phyloP scores from a whole-genome alignment of 2,113 vertebrate genomes.

The Oreochromis spilurus region DNA sequence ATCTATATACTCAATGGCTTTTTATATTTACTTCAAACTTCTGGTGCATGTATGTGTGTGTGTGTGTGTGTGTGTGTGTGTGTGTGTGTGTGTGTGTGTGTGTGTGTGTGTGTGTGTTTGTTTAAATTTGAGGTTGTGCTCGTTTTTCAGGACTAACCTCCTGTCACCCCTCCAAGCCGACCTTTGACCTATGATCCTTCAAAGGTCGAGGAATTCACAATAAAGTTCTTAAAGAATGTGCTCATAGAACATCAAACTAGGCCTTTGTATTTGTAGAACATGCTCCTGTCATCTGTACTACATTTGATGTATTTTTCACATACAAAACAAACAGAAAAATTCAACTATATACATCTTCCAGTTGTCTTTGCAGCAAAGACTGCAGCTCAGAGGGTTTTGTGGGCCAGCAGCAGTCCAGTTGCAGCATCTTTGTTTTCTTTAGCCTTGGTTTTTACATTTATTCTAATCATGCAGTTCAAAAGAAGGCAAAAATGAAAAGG shows the following conservation, averaged over 20 bases:
- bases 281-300: slow-evolving; percentile 77
- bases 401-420: slow-evolving; percentile 46
- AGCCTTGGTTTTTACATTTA: slow-evolving; percentile 41
- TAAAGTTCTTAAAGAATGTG: slow-evolving; percentile 72
- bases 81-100: background rate
- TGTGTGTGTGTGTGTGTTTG: background rate
- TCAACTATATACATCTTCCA: slow-evolving; percentile 76
- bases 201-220: slow-evolving; percentile 72
- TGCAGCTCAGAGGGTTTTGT: slow-evolving; percentile 1
- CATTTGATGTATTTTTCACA: slow-evolving; percentile 66
- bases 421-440: slow-evolving; percentile 42
- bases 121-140: slow-evolving; percentile 21
- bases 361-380: slow-evolving; percentile 47
- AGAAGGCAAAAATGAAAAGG: slow-evolving; percentile 38
- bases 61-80: background rate
- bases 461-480: slow-evolving; percentile 65
- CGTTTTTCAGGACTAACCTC: slow-evolving; percentile 41
- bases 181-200: slow-evolving; percentile 65
- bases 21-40: slow-evolving; percentile 55
- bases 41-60: background rate
- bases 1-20: slow-evolving; percentile 77
- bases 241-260: slow-evolving; percentile 55
- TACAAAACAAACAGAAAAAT: slow-evolving; percentile 74
- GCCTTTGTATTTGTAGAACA: slow-evolving; percentile 61
- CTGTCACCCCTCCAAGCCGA: slow-evolving; percentile 42